A percentile compares a stretch with the other conserved stretches of the same genome.
phyloP scores from a whole-genome alignment of 2,888 invertebrate species.

The Lagria hirta region DNA sequence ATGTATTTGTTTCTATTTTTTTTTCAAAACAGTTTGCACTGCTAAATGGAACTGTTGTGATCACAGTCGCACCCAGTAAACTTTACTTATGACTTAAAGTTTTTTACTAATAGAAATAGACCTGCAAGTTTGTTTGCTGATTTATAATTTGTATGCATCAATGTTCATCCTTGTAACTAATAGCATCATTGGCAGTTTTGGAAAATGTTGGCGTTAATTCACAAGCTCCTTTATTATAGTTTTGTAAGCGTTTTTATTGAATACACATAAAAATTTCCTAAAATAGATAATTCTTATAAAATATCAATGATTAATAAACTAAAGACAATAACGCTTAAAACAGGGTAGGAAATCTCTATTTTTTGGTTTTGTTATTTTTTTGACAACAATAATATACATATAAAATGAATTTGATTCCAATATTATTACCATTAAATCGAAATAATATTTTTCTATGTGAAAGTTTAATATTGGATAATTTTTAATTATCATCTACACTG shows the following conservation, averaged over 20 bases:
- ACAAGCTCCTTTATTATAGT: conserved; percentile 16
- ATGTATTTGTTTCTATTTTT: conserved; percentile 11
- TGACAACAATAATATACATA: no score
- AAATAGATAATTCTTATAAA: conserved; percentile 32
- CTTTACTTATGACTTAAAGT: conserved; percentile 35
- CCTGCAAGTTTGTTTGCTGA: conserved; percentile 24
- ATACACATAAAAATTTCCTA: conserved; percentile 8
- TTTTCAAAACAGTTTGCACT: conserved; percentile 44
- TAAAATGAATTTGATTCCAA: conserved; percentile 19
- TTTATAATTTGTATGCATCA: conserved; percentile 20
- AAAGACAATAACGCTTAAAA: conserved; percentile 31
- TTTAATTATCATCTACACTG: conserved; percentile 18
- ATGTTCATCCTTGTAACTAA: conserved; percentile 23
- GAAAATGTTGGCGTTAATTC: conserved; percentile 25
- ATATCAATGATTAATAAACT: conserved; percentile 4
- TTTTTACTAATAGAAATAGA: conserved; percentile 26
- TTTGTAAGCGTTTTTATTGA: conserved; percentile 15
- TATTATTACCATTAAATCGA: conserved; percentile 14
- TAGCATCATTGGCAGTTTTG: conserved; percentile 17
- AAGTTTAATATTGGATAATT: conserved; percentile 25
- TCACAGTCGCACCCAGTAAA: conserved; percentile 37
- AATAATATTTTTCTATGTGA: conserved; percentile 23
- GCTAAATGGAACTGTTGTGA: conserved; percentile 34
- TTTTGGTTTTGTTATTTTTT: conserved; percentile 15
- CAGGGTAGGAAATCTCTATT: conserved; percentile 35